phyloP scores from a whole-genome alignment of 1,140 invertebrate genomes.

The Hylaeus volcanicus region DNA sequence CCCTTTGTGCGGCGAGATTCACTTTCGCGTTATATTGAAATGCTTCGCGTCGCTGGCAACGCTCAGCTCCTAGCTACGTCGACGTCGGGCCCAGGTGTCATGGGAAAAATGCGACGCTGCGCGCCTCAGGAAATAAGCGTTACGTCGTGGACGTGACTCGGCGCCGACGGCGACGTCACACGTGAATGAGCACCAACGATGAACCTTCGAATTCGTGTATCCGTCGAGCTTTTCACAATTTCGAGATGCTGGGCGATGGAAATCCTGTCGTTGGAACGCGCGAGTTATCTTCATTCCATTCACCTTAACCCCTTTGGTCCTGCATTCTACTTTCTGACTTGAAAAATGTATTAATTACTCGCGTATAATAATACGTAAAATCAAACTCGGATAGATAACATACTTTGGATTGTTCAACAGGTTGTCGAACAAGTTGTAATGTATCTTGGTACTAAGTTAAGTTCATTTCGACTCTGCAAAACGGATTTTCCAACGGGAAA shows the following conservation, averaged over 20 bases:
- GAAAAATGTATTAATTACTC: no score
- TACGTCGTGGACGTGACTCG: not conserved
- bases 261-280: not conserved
- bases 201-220: not conserved
- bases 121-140: not conserved
- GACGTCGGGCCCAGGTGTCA: not conserved
- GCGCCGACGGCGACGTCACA: not conserved
- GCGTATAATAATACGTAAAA: no score
- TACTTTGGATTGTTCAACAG: no score
- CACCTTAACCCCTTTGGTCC: no score
- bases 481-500: no score
- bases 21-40: slow-evolving; percentile 38
- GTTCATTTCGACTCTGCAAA: no score
- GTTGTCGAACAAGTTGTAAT: no score
- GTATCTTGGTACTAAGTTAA: no score
- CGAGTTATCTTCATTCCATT: no score
- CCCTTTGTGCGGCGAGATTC: slow-evolving; percentile 28
- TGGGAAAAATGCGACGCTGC: slow-evolving; percentile 6
- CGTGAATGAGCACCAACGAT: not conserved
- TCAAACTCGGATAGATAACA: no score
- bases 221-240: not conserved
- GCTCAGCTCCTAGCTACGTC: not conserved
- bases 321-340: no score
- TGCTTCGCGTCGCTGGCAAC: slow-evolving; percentile 18
- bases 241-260: not conserved